Percentiles rank a stretch among this genome's conserved stretches.
These are phyloP conservation scores for Nyctibius bracteatus DNA, from an alignment of 2,113 vertebrate species.

Conservation along the genomic window DNA sequence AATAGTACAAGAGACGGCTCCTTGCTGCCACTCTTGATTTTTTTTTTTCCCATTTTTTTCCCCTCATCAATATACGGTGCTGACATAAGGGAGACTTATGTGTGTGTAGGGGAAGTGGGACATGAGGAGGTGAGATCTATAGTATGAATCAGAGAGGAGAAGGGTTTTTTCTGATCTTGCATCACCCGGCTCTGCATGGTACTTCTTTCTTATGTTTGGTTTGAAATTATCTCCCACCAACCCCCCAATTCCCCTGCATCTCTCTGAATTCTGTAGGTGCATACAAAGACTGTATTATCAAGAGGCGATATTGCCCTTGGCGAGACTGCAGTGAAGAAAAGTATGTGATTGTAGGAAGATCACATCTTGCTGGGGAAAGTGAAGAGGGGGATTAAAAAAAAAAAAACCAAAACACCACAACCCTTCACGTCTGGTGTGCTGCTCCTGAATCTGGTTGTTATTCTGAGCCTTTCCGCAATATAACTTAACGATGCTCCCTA, in stretches of 20 bases:
- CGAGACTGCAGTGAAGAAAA: background rate
- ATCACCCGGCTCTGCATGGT: background rate
- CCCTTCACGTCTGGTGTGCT: background rate
- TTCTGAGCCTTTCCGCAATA: background rate
- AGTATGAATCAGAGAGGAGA: background rate
- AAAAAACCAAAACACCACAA: background rate
- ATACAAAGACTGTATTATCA: background rate
- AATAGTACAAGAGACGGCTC: background rate
- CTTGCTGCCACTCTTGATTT: background rate
- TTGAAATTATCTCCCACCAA: background rate
- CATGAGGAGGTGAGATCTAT: background rate
- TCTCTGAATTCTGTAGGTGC: background rate
- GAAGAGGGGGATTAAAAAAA: background rate
- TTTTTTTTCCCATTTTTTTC: background rate
- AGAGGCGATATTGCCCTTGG: background rate
- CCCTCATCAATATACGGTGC: background rate
- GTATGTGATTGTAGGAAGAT: background rate
- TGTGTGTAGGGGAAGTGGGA: background rate
- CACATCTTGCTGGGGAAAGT: background rate
- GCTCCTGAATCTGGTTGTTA: background rate
- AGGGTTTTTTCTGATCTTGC: background rate
- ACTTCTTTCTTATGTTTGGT: background rate
- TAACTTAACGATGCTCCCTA: background rate
- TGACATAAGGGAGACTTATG: background rate
- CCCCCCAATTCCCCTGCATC: background rate